phyloP scores from a whole-genome alignment of 2,113 vertebrate genomes.

The Chrysemys picta region DNA sequence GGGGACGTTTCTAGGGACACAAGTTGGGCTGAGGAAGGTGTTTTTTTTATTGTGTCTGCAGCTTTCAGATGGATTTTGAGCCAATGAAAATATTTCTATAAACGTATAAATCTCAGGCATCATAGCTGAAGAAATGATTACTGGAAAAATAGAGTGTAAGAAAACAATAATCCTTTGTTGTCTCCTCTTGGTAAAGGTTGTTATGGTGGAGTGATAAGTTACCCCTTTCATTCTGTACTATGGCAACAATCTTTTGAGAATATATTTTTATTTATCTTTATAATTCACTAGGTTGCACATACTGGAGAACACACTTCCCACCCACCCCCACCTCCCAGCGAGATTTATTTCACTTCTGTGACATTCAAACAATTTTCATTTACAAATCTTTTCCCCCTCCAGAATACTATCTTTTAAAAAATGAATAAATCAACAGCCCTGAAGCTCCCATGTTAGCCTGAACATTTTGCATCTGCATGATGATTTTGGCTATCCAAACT shows the following conservation, averaged over 20 bases:
- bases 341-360: not conserved
- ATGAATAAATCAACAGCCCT: fast-evolving
- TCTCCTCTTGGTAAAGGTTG: not conserved
- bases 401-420: not conserved
- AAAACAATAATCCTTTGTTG: slow-evolving; percentile 16
- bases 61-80: not conserved
- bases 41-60: slow-evolving; percentile 14
- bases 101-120: not conserved
- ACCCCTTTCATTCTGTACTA: not conserved
- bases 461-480: not conserved
- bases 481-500: not conserved
- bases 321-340: not conserved
- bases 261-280: not conserved
- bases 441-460: not conserved
- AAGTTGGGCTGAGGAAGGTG: slow-evolving; percentile 10
- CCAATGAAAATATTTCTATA: slow-evolving; percentile 9
- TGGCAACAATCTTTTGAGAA: not conserved
- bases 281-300: slow-evolving; percentile 10
- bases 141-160: not conserved
- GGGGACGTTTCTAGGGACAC: not conserved
- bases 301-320: not conserved
- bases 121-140: not conserved
- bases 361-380: not conserved
- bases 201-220: not conserved
- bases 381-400: not conserved